Evolutionary conservation across 2,797 vertebrate genomes (phyloP).

Genomic region (Catharus ustulatus): DNA sequence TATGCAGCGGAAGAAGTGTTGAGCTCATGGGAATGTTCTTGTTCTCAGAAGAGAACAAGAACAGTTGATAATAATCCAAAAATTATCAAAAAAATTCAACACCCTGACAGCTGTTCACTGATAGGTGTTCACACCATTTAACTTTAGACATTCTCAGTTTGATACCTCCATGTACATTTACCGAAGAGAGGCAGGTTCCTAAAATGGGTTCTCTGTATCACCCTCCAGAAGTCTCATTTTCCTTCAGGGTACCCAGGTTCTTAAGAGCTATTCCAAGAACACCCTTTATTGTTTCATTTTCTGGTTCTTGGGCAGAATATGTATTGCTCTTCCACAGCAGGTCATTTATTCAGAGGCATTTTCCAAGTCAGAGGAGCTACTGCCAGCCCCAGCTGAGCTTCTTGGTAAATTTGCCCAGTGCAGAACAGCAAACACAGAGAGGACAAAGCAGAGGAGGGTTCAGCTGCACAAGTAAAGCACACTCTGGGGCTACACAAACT

Average conservation of each 20-base stretch:
- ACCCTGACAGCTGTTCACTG: neutral
- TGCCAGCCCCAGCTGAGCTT: neutral
- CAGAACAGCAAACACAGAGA: conserved; percentile 29
- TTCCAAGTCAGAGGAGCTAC: neutral
- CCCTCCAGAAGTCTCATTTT: neutral
- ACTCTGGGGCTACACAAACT: neutral
- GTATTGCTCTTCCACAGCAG: neutral
- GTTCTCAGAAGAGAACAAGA: neutral
- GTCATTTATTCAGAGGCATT: conserved; percentile 46
- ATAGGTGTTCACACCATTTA: neutral
- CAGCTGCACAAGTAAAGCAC: neutral
- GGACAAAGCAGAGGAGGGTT: neutral
- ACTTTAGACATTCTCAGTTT: neutral
- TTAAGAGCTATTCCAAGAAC: neutral
- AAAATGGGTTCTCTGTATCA: neutral
- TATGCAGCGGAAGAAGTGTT: neutral
- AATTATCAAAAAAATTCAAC: neutral
- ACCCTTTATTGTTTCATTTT: neutral
- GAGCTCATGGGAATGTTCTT: neutral
- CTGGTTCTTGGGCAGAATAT: neutral
- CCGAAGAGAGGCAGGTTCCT: neutral
- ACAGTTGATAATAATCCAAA: neutral
- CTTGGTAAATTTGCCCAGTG: neutral
- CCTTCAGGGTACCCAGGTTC: neutral
- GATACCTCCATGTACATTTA: neutral